A percentile compares a stretch with the other conserved stretches of the same genome.
phyloP scores from a whole-genome alignment of 1,140 invertebrate genomes.

The Drosophila pallidifrons region DNA sequence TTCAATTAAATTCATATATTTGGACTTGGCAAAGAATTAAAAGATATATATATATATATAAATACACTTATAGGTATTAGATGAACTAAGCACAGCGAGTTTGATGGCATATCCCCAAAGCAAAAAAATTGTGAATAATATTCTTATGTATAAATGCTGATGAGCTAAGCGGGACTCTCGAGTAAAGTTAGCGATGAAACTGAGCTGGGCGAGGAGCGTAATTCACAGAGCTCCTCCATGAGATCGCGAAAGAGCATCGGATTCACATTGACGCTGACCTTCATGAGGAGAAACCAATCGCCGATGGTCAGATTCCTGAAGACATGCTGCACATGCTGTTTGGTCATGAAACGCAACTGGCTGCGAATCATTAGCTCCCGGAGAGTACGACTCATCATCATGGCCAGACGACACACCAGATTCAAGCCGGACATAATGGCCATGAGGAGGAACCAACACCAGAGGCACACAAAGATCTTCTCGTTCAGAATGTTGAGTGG shows the following conservation, averaged over 20 bases:
- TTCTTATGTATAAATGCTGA: background rate
- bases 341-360: constrained; percentile 81
- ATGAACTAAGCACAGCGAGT: constrained; percentile 19
- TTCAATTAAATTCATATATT: constrained; percentile 24
- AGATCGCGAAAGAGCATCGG: constrained; percentile 87
- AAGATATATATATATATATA: constrained; percentile 16
- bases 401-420: constrained; percentile 86
- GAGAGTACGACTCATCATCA: constrained; percentile 67
- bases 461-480: constrained; percentile 92
- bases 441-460: constrained; percentile 93
- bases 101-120: background rate
- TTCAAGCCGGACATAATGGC: constrained; percentile 88
- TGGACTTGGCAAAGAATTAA: constrained; percentile 17
- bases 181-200: constrained; percentile 57
- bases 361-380: constrained; percentile 86
- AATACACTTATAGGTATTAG: background rate
- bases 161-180: constrained; percentile 55
- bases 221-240: constrained; percentile 85
- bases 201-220: constrained; percentile 41
- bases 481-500: constrained; percentile 93
- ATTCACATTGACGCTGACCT: constrained; percentile 89
- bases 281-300: constrained; percentile 90
- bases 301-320: constrained; percentile 85
- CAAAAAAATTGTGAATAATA: background rate
- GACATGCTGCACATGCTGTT: constrained; percentile 59